Percentiles rank a stretch among this genome's conserved stretches.
Evolutionary conservation across 1,140 invertebrate genomes (phyloP).

Genomic region (Drosophila paulistorum): DNA sequence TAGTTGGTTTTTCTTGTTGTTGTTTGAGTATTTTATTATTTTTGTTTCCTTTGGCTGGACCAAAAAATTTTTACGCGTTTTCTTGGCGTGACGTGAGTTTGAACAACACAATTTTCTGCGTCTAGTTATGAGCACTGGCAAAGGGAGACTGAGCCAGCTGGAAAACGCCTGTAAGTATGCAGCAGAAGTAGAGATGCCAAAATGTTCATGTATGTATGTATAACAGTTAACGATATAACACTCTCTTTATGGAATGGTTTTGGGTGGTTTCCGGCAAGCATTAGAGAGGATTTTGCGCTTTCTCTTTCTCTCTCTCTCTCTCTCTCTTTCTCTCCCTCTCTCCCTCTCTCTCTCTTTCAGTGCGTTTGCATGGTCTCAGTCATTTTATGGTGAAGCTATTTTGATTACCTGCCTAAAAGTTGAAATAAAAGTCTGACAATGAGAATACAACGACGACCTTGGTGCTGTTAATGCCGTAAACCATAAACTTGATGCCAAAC

Average conservation of each 20-base stretch:
- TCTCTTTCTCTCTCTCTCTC: conserved; percentile 6
- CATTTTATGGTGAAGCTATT: background rate
- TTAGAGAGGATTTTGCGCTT: conserved; percentile 13
- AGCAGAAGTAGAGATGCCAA: conserved; percentile 17
- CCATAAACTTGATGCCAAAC: conserved; percentile 42
- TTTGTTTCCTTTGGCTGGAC: background rate
- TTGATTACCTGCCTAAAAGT: conserved; percentile 44
- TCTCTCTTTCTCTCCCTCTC: conserved; percentile 12
- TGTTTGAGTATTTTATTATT: background rate
- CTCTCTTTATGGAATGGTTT: conserved; percentile 9
- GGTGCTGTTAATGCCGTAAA: conserved; percentile 29
- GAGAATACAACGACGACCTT: conserved; percentile 30
- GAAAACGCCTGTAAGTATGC: conserved; percentile 61
- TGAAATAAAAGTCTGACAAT: conserved; percentile 46
- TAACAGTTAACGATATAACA: conserved; percentile 32
- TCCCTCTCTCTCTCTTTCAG: background rate
- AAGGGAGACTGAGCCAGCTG: conserved; percentile 62
- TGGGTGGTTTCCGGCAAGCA: background rate
- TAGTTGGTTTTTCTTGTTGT: background rate
- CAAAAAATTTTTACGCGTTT: conserved; percentile 36
- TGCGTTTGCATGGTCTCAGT: too few relatives aligned
- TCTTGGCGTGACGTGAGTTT: conserved; percentile 17
- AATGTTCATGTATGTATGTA: background rate
- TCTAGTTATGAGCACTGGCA: conserved; percentile 64
- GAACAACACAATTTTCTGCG: conserved; percentile 35